phyloP scores from a whole-genome alignment of 1,140 invertebrate species.

The Tetramorium simillimum region DNA sequence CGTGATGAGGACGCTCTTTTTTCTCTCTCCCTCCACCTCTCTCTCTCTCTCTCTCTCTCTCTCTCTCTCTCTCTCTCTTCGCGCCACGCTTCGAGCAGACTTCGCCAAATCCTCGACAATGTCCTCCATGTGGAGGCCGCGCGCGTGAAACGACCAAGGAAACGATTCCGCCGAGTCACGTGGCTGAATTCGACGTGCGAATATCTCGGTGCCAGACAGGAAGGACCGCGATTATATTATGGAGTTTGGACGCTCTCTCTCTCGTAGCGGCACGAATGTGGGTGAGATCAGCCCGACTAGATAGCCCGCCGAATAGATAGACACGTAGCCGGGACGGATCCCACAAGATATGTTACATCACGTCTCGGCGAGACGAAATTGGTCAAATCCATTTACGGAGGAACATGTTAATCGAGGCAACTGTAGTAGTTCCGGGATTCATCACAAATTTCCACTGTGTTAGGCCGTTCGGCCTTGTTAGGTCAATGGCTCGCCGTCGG shows the following conservation, averaged over 20 bases:
- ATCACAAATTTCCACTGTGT: conserved; percentile 8
- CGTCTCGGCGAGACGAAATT: not conserved
- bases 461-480: conserved; percentile 36
- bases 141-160: conserved; percentile 13
- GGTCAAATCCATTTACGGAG: not conserved
- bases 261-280: not conserved
- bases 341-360: not conserved
- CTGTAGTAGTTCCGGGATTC: not conserved
- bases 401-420: conserved; percentile 8
- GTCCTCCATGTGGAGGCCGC: conserved; percentile 64
- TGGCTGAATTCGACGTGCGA: conserved; percentile 24
- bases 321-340: not conserved
- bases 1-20: conserved; percentile 79
- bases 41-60: conserved; percentile 69
- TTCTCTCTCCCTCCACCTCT: not conserved
- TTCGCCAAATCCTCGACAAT: conserved; percentile 55
- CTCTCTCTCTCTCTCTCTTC: not conserved
- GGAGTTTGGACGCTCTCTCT: not conserved
- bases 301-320: not conserved
- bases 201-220: not conserved
- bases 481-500: conserved; percentile 42
- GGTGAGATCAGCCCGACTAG: conserved; percentile 2
- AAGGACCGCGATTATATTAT: not conserved
- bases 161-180: conserved; percentile 49
- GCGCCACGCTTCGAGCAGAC: conserved; percentile 17